A percentile compares a stretch with the other conserved stretches of the same genome.
phyloP scores from a whole-genome alignment of 2,113 vertebrate species.

The Stomatorhinus ivindoensis region DNA sequence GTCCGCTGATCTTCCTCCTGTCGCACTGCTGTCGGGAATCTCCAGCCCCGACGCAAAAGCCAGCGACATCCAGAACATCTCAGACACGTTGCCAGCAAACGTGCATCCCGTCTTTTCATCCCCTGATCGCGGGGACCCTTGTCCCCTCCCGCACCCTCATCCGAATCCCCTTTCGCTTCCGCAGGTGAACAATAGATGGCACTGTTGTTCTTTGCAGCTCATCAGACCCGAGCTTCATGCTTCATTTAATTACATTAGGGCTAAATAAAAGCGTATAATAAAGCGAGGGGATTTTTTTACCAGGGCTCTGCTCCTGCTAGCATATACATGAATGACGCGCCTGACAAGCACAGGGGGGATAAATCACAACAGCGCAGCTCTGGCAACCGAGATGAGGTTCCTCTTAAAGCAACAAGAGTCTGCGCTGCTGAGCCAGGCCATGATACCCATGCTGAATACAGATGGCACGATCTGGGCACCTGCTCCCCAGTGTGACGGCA shows the following conservation, averaged over 20 bases:
- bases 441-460: background rate
- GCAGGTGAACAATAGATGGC: constrained; percentile 19
- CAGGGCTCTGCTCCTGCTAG: background rate
- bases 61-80: background rate
- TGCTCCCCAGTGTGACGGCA: background rate
- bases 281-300: constrained; percentile 15
- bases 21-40: background rate
- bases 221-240: background rate
- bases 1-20: background rate
- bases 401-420: constrained; percentile 15
- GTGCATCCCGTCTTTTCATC: background rate
- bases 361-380: constrained; percentile 1
- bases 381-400: background rate
- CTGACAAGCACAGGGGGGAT: constrained; percentile 17
- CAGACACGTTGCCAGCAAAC: background rate
- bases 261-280: constrained; percentile 17
- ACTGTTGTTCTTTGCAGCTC: constrained; percentile 15
- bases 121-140: too few species aligned
- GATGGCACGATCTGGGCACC: background rate
- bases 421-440: background rate
- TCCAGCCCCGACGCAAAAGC: background rate
- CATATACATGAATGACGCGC: constrained; percentile 18
- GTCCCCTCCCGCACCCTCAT: background rate
- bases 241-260: constrained; percentile 25
- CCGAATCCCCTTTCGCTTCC: background rate